Base-by-base conservation (phyloP, 1,140 invertebrate species). In the Trissolcus basalis region DNA sequence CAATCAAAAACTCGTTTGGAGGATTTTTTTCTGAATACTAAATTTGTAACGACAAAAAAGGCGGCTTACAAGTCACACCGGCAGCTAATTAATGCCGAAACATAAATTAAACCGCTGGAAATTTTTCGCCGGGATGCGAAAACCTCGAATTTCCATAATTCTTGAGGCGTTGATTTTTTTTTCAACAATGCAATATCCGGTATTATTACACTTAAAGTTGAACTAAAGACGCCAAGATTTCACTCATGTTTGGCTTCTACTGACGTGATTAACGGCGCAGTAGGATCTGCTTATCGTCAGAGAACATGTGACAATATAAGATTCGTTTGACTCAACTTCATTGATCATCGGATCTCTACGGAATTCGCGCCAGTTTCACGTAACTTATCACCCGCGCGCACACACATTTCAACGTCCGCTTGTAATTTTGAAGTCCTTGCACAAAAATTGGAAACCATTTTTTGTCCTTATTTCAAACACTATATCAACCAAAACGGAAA, bases 301-400 rank as follows among this genome's bases (percentile, higher is more conserved):
- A 61, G 41, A 27, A 13, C n/a, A 19, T 58, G 39, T 41, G 68
- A 71, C 79, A 82, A 83, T 83, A 81, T 3, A 27, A 27, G 80
- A 68, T 80, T 79, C 81, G 69, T 82, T 83, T 84, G 77, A 84
- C 80, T 81, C 64, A 36, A 67, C 78, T 83, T 83, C 82, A 83
- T 82, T 84, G 74, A 69, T 69, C 54, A 59, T 44, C 60, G 8
- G 67, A 61, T 55, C 32, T 48, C 50, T 13, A 27, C 47, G 68
- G 47, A 65, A 81, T 67, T 54, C 50, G 55, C 48, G 72, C 67
- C 64, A 81, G 78, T 59, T 71, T 44, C 59, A 58, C 45, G 43
- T 35, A 44, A 51, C 32, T 51, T 51, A 49, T 56, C 32, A 43
- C 4, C 15, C 33, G 44, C n/a, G n/a, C n/a, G n/a, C n/a, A n/a